These are phyloP conservation scores for Harpagoxenus sublaevis DNA, from an alignment of 2,888 invertebrate genomes.

Conservation along the genomic window DNA sequence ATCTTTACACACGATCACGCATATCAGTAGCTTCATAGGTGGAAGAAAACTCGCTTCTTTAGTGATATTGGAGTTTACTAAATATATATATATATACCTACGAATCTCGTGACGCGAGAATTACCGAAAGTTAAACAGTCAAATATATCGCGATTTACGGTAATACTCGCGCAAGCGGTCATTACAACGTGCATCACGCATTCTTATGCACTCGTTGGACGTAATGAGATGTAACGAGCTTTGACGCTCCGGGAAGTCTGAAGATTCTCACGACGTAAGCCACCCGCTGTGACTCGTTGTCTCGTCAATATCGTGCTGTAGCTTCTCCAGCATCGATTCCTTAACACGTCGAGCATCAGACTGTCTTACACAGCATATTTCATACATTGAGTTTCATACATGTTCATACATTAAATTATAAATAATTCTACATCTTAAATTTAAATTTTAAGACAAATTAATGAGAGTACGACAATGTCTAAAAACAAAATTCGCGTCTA, in stretches of 20 bases:
- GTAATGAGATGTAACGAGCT: slow-evolving; percentile 81
- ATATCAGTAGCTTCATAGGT: slow-evolving; percentile 27
- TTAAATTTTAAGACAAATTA: slow-evolving; percentile 2
- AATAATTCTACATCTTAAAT: slow-evolving; percentile 1
- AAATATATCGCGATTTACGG: slow-evolving; percentile 27
- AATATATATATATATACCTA: neutral
- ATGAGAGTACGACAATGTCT: neutral
- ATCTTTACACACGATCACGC: slow-evolving; percentile 46
- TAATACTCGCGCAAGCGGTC: slow-evolving; percentile 62
- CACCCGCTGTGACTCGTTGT: slow-evolving; percentile 71
- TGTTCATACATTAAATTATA: slow-evolving; percentile 18
- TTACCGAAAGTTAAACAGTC: slow-evolving; percentile 14
- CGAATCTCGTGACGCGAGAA: neutral
- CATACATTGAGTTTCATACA: too few relatives aligned
- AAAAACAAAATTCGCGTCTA: neutral
- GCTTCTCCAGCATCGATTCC: slow-evolving; percentile 15
- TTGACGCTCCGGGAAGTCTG: slow-evolving; percentile 74
- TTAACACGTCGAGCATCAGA: neutral
- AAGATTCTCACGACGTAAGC: slow-evolving; percentile 72
- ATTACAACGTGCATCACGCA: slow-evolving; percentile 66
- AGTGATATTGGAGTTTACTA: neutral
- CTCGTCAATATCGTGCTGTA: slow-evolving; percentile 58
- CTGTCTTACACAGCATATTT: neutral
- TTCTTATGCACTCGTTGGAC: slow-evolving; percentile 79
- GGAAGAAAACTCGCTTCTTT: neutral